phyloP scores from a whole-genome alignment of 2,113 vertebrate genomes.

The Elaphurus davidianus region DNA sequence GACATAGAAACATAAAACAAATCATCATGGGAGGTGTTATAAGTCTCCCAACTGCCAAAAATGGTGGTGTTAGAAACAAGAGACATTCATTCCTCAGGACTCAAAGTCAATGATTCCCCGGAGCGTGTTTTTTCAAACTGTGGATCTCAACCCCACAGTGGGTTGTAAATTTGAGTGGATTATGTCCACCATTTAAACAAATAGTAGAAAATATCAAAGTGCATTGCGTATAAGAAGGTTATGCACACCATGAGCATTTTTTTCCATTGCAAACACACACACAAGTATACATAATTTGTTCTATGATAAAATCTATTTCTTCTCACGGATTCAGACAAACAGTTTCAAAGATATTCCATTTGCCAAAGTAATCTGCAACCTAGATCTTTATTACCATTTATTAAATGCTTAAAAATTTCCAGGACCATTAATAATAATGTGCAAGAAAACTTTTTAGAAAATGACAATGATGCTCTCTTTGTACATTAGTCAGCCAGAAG shows the following conservation, averaged over 20 bases:
- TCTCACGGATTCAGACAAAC: neutral
- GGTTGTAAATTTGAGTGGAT: neutral
- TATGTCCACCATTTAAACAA: neutral
- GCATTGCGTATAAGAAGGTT: neutral
- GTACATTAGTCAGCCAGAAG: neutral
- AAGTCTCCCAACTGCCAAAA: neutral
- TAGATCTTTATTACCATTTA: neutral
- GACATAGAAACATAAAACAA: neutral
- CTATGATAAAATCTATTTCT: neutral
- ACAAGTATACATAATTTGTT: neutral
- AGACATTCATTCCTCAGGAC: neutral
- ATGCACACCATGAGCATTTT: neutral
- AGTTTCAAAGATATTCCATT: neutral
- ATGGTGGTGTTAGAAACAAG: neutral
- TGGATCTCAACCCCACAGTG: neutral
- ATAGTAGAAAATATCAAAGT: neutral
- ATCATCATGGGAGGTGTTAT: neutral
- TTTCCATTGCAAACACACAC: neutral
- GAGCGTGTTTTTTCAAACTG: neutral
- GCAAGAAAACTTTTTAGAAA: neutral
- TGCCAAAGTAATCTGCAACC: neutral
- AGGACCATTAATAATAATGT: neutral
- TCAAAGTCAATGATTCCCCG: accelerated
- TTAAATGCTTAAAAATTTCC: neutral
- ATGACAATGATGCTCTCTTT: neutral